Conservation (phyloP, 1,140 invertebrate genomes). For the Protaetia brevitarsis region DNA sequence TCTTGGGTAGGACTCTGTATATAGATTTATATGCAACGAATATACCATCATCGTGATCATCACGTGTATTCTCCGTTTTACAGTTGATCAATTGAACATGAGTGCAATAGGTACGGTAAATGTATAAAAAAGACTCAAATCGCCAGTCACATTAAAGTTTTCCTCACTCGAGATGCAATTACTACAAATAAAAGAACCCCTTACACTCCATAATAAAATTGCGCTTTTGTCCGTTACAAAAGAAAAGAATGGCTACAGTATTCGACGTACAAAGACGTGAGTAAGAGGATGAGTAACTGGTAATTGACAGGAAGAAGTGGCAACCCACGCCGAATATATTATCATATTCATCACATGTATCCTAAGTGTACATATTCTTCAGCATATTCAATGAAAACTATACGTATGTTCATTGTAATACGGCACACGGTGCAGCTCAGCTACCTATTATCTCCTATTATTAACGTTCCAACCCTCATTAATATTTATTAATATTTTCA, state of each 20-base stretch:
- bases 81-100: no score
- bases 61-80: no score
- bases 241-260: neutral
- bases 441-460: constrained; percentile 16
- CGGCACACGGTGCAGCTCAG: neutral
- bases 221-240: constrained; percentile 7
- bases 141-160: neutral
- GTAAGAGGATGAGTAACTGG: neutral
- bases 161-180: neutral
- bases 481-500: constrained; percentile 19
- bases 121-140: no score
- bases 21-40: no score
- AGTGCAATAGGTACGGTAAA: no score
- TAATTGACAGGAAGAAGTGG: constrained; percentile 12
- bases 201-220: neutral
- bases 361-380: neutral
- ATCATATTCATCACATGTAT: constrained; percentile 1
- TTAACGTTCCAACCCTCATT: constrained; percentile 5
- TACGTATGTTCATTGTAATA: constrained; percentile 3
- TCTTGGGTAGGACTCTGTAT: no score
- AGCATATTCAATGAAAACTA: constrained; percentile 5
- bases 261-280: neutral
- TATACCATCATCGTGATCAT: no score
- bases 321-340: neutral
- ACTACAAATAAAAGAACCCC: neutral